Percentiles rank a stretch among this genome's conserved stretches.
Conservation (phyloP, 2,888 invertebrate genomes). For the Cerastoderma edule region DNA sequence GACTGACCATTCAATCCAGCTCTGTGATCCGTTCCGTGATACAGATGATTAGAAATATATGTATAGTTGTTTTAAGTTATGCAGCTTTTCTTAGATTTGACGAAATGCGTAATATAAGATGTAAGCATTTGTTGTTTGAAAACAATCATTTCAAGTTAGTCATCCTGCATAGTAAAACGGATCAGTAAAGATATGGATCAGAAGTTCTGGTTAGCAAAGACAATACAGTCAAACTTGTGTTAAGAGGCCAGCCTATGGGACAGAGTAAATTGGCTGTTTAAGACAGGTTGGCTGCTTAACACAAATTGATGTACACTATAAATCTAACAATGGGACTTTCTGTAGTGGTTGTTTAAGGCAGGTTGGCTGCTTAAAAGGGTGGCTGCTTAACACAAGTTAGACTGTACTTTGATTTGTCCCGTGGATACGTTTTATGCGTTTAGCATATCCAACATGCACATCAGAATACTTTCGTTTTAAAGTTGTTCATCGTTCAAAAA, state of each 20-base stretch:
- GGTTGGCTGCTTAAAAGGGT: no score
- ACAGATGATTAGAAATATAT: slow-evolving; percentile 38
- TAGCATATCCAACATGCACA: background rate
- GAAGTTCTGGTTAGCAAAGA: slow-evolving; percentile 52
- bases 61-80: slow-evolving; percentile 18
- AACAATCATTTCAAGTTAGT: slow-evolving; percentile 36
- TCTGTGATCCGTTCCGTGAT: slow-evolving; percentile 30
- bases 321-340: no score
- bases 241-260: no score
- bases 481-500: slow-evolving; percentile 40
- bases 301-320: no score
- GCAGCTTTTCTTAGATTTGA: slow-evolving; percentile 21
- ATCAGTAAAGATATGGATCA: slow-evolving; percentile 46
- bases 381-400: no score
- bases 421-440: slow-evolving; percentile 36
- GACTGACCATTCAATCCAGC: slow-evolving; percentile 27
- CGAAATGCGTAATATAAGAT: slow-evolving; percentile 22
- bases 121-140: slow-evolving; percentile 33
- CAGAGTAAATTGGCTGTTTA: no score
- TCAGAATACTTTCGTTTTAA: slow-evolving; percentile 39
- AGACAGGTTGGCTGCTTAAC: no score
- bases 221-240: no score
- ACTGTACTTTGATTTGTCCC: slow-evolving; percentile 51
- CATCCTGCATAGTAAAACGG: slow-evolving; percentile 56
- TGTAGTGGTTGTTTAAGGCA: no score